Evolutionary conservation across 2,797 vertebrate species (phyloP).

Genomic region (Pelodytes ibericus): DNA sequence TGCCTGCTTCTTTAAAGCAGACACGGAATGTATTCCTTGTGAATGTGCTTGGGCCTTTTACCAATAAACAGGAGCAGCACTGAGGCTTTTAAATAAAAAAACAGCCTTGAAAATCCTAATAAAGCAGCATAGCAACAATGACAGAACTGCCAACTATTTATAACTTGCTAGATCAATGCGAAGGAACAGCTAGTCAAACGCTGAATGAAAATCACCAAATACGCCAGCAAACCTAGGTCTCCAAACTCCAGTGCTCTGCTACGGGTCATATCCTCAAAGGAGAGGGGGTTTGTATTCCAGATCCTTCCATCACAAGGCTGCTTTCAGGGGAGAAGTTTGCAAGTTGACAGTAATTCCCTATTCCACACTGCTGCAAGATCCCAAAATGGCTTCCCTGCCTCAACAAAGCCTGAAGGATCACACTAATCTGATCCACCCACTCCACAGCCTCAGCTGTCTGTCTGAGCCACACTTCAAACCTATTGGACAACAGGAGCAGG

Average conservation of each 20-base stretch:
- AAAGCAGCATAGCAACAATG: constrained; percentile 34
- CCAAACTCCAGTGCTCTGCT: constrained; percentile 25
- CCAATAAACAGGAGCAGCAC: background rate
- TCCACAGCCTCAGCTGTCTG: constrained; percentile 67
- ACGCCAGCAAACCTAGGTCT: constrained; percentile 43
- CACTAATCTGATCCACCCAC: constrained; percentile 73
- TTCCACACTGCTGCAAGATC: constrained; percentile 72
- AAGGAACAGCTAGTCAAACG: background rate
- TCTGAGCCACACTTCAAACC: constrained; percentile 71
- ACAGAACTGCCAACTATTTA: background rate
- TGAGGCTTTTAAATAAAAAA: constrained; percentile 21
- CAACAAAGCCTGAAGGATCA: constrained; percentile 86
- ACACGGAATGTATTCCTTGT: background rate
- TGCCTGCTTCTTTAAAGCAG: background rate
- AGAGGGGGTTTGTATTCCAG: background rate
- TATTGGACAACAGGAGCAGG: constrained; percentile 68
- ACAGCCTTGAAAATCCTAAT: background rate
- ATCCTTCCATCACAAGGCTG: background rate
- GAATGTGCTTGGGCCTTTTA: constrained; percentile 8
- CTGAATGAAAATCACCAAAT: constrained; percentile 9
- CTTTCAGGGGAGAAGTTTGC: constrained; percentile 64
- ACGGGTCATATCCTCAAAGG: background rate
- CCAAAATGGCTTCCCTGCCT: constrained; percentile 91
- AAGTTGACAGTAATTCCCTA: constrained; percentile 58
- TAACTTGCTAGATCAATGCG: background rate